phyloP scores from a whole-genome alignment of 2,888 invertebrate genomes.

The Spilarctia lutea region DNA sequence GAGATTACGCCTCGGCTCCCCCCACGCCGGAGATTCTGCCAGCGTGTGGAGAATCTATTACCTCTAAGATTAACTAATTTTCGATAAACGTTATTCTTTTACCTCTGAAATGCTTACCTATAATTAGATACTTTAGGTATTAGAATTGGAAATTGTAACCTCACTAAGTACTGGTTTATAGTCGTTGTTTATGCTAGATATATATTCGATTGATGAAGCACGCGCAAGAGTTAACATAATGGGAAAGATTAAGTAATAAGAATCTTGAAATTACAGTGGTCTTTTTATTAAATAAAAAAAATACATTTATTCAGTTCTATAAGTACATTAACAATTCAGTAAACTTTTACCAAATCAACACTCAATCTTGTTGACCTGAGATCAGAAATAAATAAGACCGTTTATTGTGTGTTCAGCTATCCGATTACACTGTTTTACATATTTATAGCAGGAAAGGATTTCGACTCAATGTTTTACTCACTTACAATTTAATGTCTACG shows the following conservation, averaged over 20 bases:
- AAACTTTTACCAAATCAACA: slow-evolving; percentile 84
- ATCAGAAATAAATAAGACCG: slow-evolving; percentile 79
- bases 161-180: too few relatives aligned
- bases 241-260: slow-evolving; percentile 1
- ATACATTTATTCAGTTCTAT: slow-evolving; percentile 84
- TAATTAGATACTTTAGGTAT: too few relatives aligned
- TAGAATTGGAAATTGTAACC: too few relatives aligned
- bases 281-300: slow-evolving; percentile 84
- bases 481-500: slow-evolving; percentile 72
- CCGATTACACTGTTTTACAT: slow-evolving; percentile 39
- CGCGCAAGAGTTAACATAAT: not conserved
- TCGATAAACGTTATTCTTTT: too few relatives aligned
- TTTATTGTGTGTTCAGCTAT: slow-evolving; percentile 51
- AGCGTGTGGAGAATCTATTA: too few relatives aligned
- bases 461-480: slow-evolving; percentile 61
- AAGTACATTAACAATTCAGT: slow-evolving; percentile 85
- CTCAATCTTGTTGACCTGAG: slow-evolving; percentile 78
- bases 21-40: too few relatives aligned
- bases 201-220: too few relatives aligned
- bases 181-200: too few relatives aligned
- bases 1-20: too few relatives aligned
- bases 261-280: slow-evolving; percentile 71
- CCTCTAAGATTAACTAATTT: too few relatives aligned
- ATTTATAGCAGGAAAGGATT: slow-evolving; percentile 44
- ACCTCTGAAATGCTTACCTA: too few relatives aligned